Evolutionary conservation across 2,113 vertebrate species (phyloP).

Genomic region (Ifrita kowaldi): DNA sequence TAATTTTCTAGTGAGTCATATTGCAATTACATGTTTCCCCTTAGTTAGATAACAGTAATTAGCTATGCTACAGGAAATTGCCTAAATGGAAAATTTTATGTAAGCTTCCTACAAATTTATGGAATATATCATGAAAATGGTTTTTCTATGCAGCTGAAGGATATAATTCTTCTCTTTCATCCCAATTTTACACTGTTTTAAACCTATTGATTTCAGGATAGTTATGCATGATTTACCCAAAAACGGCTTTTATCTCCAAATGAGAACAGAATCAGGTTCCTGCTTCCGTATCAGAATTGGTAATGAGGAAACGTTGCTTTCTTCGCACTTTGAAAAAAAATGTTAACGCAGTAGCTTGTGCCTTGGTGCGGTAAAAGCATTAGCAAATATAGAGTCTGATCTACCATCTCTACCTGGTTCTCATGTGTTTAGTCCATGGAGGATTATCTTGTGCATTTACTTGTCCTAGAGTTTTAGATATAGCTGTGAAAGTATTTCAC

Average conservation of each 20-base stretch:
- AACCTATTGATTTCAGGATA: background rate
- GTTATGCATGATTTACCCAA: constrained; percentile 3
- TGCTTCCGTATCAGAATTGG: background rate
- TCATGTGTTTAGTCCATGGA: background rate
- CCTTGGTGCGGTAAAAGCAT: background rate
- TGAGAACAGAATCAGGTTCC: background rate
- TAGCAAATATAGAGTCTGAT: background rate
- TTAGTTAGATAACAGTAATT: constrained; percentile 49
- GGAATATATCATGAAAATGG: constrained; percentile 36
- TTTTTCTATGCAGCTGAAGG: background rate
- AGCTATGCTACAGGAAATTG: constrained; percentile 49
- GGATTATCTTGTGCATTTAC: background rate
- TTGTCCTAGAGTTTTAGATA: background rate
- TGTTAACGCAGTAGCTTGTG: background rate
- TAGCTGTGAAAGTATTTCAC: background rate
- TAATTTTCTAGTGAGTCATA: constrained; percentile 49
- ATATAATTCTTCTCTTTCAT: background rate
- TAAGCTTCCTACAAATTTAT: constrained; percentile 36
- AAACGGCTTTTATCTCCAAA: constrained; percentile 20
- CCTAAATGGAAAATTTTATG: constrained; percentile 55
- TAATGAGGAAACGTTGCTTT: background rate
- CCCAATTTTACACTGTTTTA: constrained; percentile 5
- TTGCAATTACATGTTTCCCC: constrained; percentile 44
- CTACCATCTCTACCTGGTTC: background rate
- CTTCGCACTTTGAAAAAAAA: background rate